Evolutionary conservation across 2,797 vertebrate genomes (phyloP), one percentile per base, ranked within the genome.

Genomic region (Schizopygopsis pylzovi): DNA sequence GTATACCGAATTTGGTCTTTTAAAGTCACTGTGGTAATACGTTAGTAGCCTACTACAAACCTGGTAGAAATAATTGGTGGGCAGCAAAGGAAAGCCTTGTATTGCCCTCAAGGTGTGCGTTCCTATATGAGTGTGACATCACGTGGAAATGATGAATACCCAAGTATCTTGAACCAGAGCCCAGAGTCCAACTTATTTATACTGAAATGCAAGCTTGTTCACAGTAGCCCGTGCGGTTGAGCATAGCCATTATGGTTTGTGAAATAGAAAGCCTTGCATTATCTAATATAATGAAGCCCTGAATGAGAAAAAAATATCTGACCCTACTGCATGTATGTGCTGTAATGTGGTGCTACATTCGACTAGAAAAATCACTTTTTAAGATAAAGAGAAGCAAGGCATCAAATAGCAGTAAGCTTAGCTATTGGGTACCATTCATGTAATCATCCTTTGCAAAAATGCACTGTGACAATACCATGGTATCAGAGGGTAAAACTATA

Each of bases 241-340:
- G 25, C 28, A 65, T 15, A 79, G 68, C 78, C 87, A 81, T 89
- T 80, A 81, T 88, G 85, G 82, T 88, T 81, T 89, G 75, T 88
- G 70, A 86, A 89, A 90, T 87, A 88, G 73, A 92, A 89, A 85
- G 28, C 78, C 39, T 76, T 54, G 43, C 87, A 87, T 90, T 89
- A 86, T 84, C 81, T 91, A 92, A 92, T 91, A 81, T 71, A 83
- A 85, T 81, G 85, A 88, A 92, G 85, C 80, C 89, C 72, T 79
- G 67, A 63, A 77, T 82, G 54, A 80, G 89, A 28, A 87, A 89
- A 82, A 37, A 79, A 56, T 47, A 65, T 56, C 77, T 84, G 77
- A 56, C 25, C 47, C 15, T 84, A 15, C 77, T 68, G 20, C 22
- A 73, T 15, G 9, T 52, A 9, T 13, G 11, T 18, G 7, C 33